Base-by-base conservation (phyloP, 2,113 vertebrate species). In the Chunga burmeisteri region DNA sequence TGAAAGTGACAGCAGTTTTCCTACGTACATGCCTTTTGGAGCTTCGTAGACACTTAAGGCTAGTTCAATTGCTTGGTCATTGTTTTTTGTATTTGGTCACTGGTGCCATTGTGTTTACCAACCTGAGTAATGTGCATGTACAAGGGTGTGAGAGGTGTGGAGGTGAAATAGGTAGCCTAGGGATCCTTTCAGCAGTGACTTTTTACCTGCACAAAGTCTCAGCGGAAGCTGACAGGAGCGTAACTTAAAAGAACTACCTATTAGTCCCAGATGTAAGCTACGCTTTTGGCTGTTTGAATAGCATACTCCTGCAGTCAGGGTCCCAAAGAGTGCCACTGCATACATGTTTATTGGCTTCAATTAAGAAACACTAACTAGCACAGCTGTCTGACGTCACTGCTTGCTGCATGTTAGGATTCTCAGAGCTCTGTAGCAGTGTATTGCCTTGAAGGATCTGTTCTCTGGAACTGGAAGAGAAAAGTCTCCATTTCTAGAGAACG, bases 21-120 rank as follows among this genome's bases (percentile, higher is more conserved):
- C 8, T 42, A 4, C 5, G n/a, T 19, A 44, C 22, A 3, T 53
- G 32, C 53, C 23, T 56, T 66, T 82, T 38, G 78, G 53, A 38
- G n/a, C 52, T 66, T 78, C 53, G 5, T n/a, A 30, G 59, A 27
- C 73, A 5, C 38, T 44, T 29, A 19, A 50, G 36, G 47, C 27
- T 13, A 13, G 11, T 49, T 56, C 22, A 66, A 83, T 30, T 0
- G 4, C 30, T 38, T 0, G 0, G 32, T 49, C 36, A 1, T n/a
- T 32, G 42, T 18, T 36, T 65, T 52, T 50, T 65, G 15, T 72
- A 11, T 62, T n/a, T 29, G 20, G 36, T 56, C 71, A 14, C n/a
- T 11, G 53, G 52, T 78, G 52, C 36, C 7, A 0, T 61, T 2
- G 1, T 17, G 52, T 61, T 78, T 49, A 38, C 59, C 40, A 34